Percentiles rank a stretch among this genome's conserved stretches.
Conservation (phyloP, 1,140 invertebrate species). For the Bombus huntii region DNA sequence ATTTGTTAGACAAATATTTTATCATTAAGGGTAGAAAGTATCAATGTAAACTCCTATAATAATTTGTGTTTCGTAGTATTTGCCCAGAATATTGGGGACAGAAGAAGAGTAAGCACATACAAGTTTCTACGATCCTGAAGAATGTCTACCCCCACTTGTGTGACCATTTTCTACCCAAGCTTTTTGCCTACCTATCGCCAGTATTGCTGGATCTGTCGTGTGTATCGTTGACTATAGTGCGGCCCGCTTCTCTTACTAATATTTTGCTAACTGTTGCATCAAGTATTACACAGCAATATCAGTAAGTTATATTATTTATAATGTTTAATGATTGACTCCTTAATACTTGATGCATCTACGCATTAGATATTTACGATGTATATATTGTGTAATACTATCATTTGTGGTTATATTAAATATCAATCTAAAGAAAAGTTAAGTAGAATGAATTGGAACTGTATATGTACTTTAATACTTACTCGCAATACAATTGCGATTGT, state of each 20-base stretch:
- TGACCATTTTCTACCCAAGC: neutral
- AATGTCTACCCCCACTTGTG: slow-evolving; percentile 27
- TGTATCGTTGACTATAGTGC: neutral
- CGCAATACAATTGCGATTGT: neutral
- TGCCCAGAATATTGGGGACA: neutral
- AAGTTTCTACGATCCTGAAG: slow-evolving; percentile 45
- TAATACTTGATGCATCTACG: neutral
- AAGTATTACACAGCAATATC: neutral
- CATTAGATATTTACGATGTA: neutral
- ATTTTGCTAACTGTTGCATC: slow-evolving; percentile 28
- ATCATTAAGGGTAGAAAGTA: too few species aligned
- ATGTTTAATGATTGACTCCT: neutral
- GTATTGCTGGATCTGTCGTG: neutral
- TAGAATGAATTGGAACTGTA: neutral
- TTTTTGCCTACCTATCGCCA: neutral
- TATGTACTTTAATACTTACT: neutral
- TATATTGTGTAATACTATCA: too few species aligned
- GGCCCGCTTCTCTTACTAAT: neutral
- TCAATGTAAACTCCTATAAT: neutral
- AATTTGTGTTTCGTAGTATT: too few species aligned
- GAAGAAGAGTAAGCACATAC: neutral
- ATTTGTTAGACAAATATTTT: neutral
- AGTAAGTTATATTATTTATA: neutral
- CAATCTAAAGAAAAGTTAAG: neutral
- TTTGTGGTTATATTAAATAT: neutral